Conservation (phyloP, 2,888 invertebrate species). For the Cheilosia variabilis region DNA sequence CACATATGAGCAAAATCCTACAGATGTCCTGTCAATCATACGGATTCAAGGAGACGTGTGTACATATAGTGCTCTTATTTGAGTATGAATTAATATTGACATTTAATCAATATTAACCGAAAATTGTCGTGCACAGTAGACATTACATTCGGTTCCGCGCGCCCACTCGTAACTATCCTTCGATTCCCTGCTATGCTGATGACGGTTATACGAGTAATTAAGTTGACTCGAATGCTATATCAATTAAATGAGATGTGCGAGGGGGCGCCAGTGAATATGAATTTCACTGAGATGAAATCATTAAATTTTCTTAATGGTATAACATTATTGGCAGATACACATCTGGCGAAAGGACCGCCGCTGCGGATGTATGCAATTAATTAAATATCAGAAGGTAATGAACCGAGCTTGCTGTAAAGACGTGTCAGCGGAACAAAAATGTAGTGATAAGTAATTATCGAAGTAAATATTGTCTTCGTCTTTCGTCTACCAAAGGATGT, state of each 20-base stretch:
- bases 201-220: constrained; percentile 64
- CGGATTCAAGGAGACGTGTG: constrained; percentile 5
- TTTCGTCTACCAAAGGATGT: no score
- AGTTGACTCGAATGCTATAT: constrained; percentile 40
- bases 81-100: constrained; percentile 68
- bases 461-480: no score
- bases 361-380: not conserved
- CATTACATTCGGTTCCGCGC: constrained; percentile 28
- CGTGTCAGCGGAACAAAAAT: not conserved
- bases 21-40: constrained; percentile 25
- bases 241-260: constrained; percentile 1
- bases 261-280: constrained; percentile 5
- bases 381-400: not conserved
- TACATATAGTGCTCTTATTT: constrained; percentile 12
- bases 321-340: not conserved
- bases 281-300: constrained; percentile 17
- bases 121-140: constrained; percentile 30
- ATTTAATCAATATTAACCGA: constrained; percentile 67
- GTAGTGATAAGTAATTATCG: no score
- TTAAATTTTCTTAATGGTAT: constrained; percentile 23
- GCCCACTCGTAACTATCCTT: not conserved
- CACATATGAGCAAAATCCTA: constrained; percentile 19
- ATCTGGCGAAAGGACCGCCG: not conserved
- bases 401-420: no score
- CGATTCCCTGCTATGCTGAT: not conserved